These are phyloP conservation scores for Cerceris ruficornis DNA, from an alignment of 2,888 invertebrate genomes.

Conservation along the genomic window DNA sequence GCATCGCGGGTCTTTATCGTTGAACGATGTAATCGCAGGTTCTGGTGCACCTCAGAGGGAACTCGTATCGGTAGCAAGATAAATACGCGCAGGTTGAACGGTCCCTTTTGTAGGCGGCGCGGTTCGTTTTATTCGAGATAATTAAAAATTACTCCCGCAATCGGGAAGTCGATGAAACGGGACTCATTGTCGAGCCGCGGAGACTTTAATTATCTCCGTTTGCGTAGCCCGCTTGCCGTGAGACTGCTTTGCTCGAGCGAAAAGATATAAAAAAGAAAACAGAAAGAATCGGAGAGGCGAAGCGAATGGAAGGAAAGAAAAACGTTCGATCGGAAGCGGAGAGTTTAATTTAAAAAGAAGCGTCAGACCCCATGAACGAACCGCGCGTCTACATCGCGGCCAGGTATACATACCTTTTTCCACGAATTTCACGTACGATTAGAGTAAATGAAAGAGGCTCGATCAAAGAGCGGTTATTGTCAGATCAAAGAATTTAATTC, in stretches of 20 bases:
- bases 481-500: slow-evolving; percentile 58
- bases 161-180: not conserved
- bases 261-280: not conserved
- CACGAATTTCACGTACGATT: slow-evolving; percentile 19
- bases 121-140: not conserved
- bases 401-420: not conserved
- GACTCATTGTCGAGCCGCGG: not conserved
- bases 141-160: not conserved
- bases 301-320: not conserved
- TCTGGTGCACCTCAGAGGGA: not conserved
- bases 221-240: not conserved
- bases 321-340: not conserved
- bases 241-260: not conserved
- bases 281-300: not conserved
- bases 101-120: not conserved
- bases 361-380: too few species aligned
- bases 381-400: not conserved
- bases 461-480: slow-evolving; percentile 43
- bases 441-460: slow-evolving; percentile 27
- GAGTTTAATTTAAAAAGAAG: too few species aligned
- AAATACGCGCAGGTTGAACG: not conserved
- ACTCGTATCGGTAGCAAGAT: not conserved
- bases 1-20: too few species aligned
- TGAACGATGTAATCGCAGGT: too few species aligned
- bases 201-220: slow-evolving; percentile 7